Evolutionary conservation across 1,140 invertebrate species (phyloP), one percentile per base, ranked within the genome.

Genomic region (Drosophila bocki): DNA sequence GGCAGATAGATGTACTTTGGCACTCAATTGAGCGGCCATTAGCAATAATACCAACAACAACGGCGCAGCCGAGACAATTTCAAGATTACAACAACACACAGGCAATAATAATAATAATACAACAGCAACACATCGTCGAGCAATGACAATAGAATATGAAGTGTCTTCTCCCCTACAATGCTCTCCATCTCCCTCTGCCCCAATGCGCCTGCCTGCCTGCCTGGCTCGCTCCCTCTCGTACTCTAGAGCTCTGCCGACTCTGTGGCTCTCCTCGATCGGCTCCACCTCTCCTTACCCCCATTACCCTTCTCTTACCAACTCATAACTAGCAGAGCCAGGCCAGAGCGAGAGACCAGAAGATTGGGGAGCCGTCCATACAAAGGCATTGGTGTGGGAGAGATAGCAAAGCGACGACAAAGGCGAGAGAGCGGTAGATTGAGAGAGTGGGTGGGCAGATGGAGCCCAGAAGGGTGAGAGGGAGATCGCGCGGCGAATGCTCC

Each of bases 21-120:
- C 85, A 87, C 84, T 84, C 84, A 87, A 87, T 87, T 87, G 84
- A 87, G 84, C 84, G 81, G 72, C 83, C 83, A 87, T 87, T 87
- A 87, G 83, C 83, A 88, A 78, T 69, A 87, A 74, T 75, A 76
- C 74, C 82, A 85, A 71, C 74, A 84, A 48, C 69, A 76, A 44
- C 44, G 59, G 44, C 62, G 64, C 71, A 70, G 80, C 39, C 44
- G 87, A 87, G 84, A 87, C 85, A 87, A 87, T 88, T 87, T 87
- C 64, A 88, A 87, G 84, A 87, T 88, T 87, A 87, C 84, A 87
- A 87, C 76, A 86, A 84, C 58, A 70, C 47, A 47, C 67, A 71
- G 61, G 61, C 75, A 86, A 77, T 22, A 61, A 61, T 32, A 65
- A 60, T 45, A 64, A 58, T 29, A 63, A 58, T 39, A 54, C 33